Evolutionary conservation across 2,113 vertebrate genomes (phyloP).

Genomic region (Stictonetta naevosa): DNA sequence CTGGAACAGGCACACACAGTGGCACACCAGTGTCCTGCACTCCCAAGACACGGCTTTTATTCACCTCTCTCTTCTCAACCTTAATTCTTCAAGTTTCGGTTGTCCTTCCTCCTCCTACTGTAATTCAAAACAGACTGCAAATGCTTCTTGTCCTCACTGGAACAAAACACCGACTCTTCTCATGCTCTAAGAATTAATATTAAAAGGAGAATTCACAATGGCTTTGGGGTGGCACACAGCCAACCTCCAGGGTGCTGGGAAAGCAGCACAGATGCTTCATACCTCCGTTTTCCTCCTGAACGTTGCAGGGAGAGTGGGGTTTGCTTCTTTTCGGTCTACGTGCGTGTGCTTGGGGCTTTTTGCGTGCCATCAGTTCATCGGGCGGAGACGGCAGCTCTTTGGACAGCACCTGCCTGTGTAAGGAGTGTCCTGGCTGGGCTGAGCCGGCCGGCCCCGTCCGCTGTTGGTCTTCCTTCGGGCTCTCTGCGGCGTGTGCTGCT

Average conservation of each 20-base stretch:
- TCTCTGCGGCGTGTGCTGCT: conserved; percentile 22
- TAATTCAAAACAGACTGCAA: neutral
- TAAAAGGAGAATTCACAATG: neutral
- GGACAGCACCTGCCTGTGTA: neutral
- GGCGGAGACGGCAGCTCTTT: neutral
- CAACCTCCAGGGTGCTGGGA: neutral
- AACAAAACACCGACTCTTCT: neutral
- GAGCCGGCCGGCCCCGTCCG: neutral
- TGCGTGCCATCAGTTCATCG: rapidly evolving
- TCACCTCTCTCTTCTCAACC: neutral
- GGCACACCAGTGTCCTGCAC: rapidly evolving
- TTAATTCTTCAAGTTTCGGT: neutral
- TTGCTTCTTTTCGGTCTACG: neutral
- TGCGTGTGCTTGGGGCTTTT: neutral
- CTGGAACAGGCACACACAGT: neutral
- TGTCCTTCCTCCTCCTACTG: neutral
- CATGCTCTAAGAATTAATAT: neutral
- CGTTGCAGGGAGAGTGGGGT: rapidly evolving
- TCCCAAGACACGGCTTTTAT: neutral
- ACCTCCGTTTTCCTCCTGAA: neutral
- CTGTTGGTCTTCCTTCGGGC: neutral
- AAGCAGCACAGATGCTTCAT: neutral
- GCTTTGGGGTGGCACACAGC: neutral
- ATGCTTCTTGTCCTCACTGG: neutral
- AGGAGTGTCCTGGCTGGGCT: neutral